Conservation (phyloP, 2,888 invertebrate genomes). For the Tillus elongatus region DNA sequence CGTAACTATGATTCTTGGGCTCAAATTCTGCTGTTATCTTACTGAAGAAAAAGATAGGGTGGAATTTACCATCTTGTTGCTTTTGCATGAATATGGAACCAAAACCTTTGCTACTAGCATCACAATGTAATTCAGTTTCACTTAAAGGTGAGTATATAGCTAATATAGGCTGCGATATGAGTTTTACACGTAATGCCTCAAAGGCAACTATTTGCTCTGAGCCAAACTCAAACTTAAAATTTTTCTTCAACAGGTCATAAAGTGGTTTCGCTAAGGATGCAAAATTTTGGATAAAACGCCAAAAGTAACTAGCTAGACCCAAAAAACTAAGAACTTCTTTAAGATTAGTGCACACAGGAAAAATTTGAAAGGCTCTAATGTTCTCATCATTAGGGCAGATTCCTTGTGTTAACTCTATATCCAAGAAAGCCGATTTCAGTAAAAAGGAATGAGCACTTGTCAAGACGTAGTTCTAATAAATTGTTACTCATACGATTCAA, state of each 20-base stretch:
- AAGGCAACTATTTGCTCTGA: constrained; percentile 21
- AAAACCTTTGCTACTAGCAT: constrained; percentile 29
- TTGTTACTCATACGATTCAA: constrained; percentile 15
- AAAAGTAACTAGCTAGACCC: constrained; percentile 26
- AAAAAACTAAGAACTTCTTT: constrained; percentile 24
- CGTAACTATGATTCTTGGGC: constrained; percentile 31
- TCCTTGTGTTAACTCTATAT: too few relatives aligned
- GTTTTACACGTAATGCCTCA: constrained; percentile 19
- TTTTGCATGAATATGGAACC: constrained; percentile 30
- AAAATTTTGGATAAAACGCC: constrained; percentile 25
- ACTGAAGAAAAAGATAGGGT: constrained; percentile 31
- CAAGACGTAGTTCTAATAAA: constrained; percentile 19
- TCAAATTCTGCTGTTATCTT: constrained; percentile 27
- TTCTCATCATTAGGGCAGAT: constrained; percentile 16
- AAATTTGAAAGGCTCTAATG: constrained; percentile 16
- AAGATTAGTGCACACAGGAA: constrained; percentile 21
- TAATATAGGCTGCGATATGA: constrained; percentile 25
- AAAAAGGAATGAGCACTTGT: constrained; percentile 25
- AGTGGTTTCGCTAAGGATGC: constrained; percentile 23
- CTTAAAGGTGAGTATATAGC: constrained; percentile 26
- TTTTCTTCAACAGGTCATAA: constrained; percentile 21
- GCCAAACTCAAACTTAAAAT: constrained; percentile 23
- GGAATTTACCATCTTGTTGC: constrained; percentile 24
- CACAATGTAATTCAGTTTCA: constrained; percentile 32
- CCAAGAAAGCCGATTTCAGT: constrained; percentile 23